Base-by-base conservation (phyloP, 92 coral and sea anemone genomes). In the Actinernus sp. region DNA sequence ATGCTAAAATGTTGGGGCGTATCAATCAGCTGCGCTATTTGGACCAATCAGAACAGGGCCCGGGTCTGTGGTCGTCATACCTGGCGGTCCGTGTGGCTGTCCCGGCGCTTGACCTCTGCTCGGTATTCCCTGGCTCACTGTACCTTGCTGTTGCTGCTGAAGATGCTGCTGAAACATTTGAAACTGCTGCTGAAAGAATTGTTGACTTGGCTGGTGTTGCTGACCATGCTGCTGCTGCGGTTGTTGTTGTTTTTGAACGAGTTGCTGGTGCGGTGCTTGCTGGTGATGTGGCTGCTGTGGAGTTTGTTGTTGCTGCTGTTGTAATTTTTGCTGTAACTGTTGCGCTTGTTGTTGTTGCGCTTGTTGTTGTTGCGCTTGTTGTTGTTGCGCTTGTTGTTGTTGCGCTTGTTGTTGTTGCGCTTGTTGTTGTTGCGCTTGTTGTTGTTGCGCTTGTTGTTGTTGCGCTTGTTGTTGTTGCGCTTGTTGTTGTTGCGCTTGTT, bases 381-480 rank as follows among this genome's bases (percentile, higher is more conserved):
- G 92, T 20, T 67, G 53, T 41, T 57, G 74, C 8, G 74, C 61
- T 65, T 55, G 70, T 10, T 51, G 49, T 45, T 82, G 87, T 18
- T 57, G 50, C 22, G 65, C 55, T 11, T 70, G 71, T 14, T 59
- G 67, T 49, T 68, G 87, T 47, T 60, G 83, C 19, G 72, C 82
- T 23, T 71, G 86, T 23, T 69, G 68, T 12, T 79, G 88, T 36
- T 43, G 12, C 49, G 31, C 66, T 34, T 30, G 81, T 37, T 9
- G 65, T 18, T 71, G 76, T 44, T 60, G 92, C 14, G 75, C 27
- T 40, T 45, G 79, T 34, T 68, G 92, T n/a, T 71, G 31, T 31
- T 76, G 48, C 12, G 60, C 63, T 21, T 64, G 80, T 32, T 74
- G 71, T 0, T 73, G 7, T 51, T 37, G 56, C 27, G 49, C 39